A percentile compares a stretch with the other conserved stretches of the same genome.
phyloP scores from a whole-genome alignment of 2,113 vertebrate species.

The Martes martes region DNA sequence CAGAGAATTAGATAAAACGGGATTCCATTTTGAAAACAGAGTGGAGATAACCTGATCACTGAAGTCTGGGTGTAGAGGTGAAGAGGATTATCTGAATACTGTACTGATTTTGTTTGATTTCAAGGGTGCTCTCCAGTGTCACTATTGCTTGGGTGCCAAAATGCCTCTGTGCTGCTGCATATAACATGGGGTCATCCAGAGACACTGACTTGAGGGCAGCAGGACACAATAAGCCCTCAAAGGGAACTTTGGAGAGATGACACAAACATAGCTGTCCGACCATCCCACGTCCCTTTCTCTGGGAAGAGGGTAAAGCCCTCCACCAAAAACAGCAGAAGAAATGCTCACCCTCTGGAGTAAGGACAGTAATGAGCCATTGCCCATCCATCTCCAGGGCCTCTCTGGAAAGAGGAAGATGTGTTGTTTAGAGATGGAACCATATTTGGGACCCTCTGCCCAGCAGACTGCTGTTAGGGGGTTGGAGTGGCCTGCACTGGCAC shows the following conservation, averaged over 20 bases:
- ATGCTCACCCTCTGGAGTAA: not conserved
- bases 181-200: not conserved
- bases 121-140: conserved; percentile 52
- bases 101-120: conserved; percentile 65
- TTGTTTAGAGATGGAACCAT: not conserved
- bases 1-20: conserved; percentile 21
- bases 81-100: conserved; percentile 64
- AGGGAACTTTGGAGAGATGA: not conserved
- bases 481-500: not conserved
- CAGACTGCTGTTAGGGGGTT: not conserved
- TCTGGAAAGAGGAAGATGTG: not conserved
- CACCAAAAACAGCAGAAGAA: not conserved
- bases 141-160: conserved; percentile 28
- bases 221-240: not conserved
- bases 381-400: not conserved
- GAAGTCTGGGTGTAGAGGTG: not conserved
- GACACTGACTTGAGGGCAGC: not conserved
- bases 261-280: not conserved
- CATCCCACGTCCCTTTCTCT: not conserved
- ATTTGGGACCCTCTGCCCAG: not conserved
- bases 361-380: not conserved
- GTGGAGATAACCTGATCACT: not conserved
- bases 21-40: conserved; percentile 31
- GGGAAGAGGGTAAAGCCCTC: not conserved
- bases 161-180: not conserved